phyloP scores from a whole-genome alignment of 2,113 vertebrate genomes.

The Pseudorectes ferrugineus region DNA sequence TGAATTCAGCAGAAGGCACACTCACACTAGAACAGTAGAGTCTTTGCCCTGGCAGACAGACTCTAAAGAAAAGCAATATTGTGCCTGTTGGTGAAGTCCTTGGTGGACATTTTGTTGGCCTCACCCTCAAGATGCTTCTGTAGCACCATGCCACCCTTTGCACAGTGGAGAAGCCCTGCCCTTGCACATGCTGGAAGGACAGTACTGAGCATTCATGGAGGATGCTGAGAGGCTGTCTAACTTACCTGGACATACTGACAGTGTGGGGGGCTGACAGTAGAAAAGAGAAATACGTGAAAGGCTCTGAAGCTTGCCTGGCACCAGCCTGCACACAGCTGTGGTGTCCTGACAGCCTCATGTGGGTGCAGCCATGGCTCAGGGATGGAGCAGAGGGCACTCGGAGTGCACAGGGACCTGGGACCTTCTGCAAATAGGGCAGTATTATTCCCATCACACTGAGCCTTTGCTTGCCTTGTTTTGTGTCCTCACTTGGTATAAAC shows the following conservation, averaged over 20 bases:
- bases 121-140: not conserved
- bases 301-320: not conserved
- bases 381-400: accelerated
- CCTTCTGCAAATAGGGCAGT: not conserved
- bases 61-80: not conserved
- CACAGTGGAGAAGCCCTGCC: not conserved
- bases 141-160: not conserved
- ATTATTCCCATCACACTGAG: accelerated
- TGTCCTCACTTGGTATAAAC: not conserved
- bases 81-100: not conserved
- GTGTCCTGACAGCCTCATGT: not conserved
- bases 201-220: not conserved
- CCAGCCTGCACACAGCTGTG: accelerated
- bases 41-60: not conserved
- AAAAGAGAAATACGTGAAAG: not conserved
- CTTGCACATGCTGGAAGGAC: not conserved
- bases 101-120: not conserved
- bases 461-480: not conserved
- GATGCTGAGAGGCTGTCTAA: not conserved
- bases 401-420: not conserved
- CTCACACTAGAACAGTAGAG: accelerated
- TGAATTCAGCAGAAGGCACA: not conserved
- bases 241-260: not conserved
- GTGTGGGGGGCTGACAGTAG: not conserved
- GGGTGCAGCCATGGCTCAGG: not conserved